phyloP scores from a whole-genome alignment of 2,113 vertebrate genomes.

The Butorides virescens region DNA sequence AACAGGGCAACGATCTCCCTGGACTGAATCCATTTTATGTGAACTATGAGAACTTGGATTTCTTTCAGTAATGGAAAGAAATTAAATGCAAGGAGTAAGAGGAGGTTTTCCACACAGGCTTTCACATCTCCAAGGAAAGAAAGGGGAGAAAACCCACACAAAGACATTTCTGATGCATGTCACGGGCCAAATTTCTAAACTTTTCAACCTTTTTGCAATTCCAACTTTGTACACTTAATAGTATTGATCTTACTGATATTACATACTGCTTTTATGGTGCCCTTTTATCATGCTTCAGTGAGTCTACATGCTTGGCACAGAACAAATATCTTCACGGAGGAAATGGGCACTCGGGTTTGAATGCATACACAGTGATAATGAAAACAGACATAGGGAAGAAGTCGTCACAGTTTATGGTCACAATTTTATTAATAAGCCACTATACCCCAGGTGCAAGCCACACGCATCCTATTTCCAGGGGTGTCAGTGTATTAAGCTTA shows the following conservation, averaged over 20 bases:
- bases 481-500: background rate
- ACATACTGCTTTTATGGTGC: background rate
- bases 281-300: background rate
- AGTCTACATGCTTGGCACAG: background rate
- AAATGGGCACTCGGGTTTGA: background rate
- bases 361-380: background rate
- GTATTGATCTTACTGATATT: background rate
- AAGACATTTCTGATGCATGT: background rate
- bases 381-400: background rate
- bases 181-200: background rate
- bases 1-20: conserved; percentile 26
- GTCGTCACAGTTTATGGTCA: background rate
- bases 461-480: background rate
- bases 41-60: conserved; percentile 67
- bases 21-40: conserved; percentile 60
- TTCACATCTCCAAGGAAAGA: background rate
- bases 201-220: background rate
- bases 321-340: rapidly evolving
- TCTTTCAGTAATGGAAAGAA: conserved; percentile 40
- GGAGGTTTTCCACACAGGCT: background rate
- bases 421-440: background rate
- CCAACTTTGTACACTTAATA: background rate
- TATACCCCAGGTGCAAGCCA: background rate
- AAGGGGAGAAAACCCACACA: background rate
- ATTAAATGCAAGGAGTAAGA: conserved; percentile 40